Conservation (phyloP, 1,140 invertebrate genomes). For the Drosophila sp. region DNA sequence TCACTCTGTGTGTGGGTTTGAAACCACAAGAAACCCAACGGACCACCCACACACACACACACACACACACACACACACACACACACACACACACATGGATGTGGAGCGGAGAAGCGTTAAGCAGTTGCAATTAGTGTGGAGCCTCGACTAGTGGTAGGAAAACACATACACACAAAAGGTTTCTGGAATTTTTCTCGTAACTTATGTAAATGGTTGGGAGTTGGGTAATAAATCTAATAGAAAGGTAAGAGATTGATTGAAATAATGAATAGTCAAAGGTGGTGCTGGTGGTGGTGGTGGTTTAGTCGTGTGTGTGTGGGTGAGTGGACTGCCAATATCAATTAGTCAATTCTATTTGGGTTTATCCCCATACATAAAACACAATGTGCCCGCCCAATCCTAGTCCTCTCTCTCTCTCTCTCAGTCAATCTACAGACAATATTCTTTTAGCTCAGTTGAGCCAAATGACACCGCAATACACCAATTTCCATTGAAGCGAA, state of each 20-base stretch:
- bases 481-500: too few relatives aligned
- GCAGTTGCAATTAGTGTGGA: conserved; percentile 64
- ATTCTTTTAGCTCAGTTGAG: too few relatives aligned
- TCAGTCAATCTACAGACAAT: too few relatives aligned
- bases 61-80: too few relatives aligned
- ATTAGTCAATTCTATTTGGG: conserved; percentile 7
- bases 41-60: too few relatives aligned
- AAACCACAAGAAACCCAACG: neutral
- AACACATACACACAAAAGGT: conserved; percentile 26
- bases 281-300: too few relatives aligned
- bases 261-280: conserved; percentile 54
- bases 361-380: neutral
- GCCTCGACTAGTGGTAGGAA: conserved; percentile 11
- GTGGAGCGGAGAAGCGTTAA: conserved; percentile 29
- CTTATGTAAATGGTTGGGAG: conserved; percentile 57
- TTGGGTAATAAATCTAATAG: conserved; percentile 63
- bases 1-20: neutral
- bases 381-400: neutral
- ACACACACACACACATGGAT: neutral
- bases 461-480: too few relatives aligned
- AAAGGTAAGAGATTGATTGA: conserved; percentile 42
- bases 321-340: conserved; percentile 10
- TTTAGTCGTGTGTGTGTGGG: neutral
- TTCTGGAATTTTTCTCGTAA: conserved; percentile 53
- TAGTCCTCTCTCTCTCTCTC: too few relatives aligned